These are phyloP conservation scores for Drosophila kuntzei DNA, from an alignment of 2,888 invertebrate genomes.

Conservation along the genomic window DNA sequence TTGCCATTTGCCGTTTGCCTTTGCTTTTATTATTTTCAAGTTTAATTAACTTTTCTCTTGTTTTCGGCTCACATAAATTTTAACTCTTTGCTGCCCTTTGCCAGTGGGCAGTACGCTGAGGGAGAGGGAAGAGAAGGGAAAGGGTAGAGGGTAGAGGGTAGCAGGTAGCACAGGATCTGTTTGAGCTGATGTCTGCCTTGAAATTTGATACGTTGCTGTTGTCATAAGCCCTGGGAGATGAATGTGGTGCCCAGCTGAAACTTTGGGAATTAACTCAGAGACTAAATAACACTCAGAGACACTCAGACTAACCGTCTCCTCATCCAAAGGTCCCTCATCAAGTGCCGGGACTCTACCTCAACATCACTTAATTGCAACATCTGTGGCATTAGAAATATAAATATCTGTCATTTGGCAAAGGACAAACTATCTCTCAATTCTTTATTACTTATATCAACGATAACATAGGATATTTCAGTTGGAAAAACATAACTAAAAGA, in stretches of 20 bases:
- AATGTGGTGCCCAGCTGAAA: constrained; percentile 46
- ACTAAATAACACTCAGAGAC: constrained; percentile 17
- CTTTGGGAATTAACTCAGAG: constrained; percentile 23
- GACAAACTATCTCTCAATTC: constrained; percentile 1
- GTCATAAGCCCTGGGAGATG: constrained; percentile 52
- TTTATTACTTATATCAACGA: too few relatives aligned
- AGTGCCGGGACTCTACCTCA: constrained; percentile 19
- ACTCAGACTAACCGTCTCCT: not conserved
- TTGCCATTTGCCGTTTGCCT: constrained; percentile 25
- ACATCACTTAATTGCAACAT: constrained; percentile 3
- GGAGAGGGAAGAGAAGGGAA: not conserved
- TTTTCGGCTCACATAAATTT: constrained; percentile 73
- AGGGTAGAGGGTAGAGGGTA: not conserved
- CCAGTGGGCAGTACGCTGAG: constrained; percentile 27
- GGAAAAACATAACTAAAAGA: not conserved
- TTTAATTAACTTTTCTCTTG: constrained; percentile 77
- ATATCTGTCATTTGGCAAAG: not conserved
- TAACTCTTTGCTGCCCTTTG: constrained; percentile 62
- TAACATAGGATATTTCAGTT: not conserved
- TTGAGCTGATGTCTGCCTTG: constrained; percentile 40
- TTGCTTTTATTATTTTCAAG: constrained; percentile 79
- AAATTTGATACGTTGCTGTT: constrained; percentile 69
- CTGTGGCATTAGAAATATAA: constrained; percentile 1
- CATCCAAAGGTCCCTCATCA: constrained; percentile 1
- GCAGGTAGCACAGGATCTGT: constrained; percentile 33